Evolutionary conservation across 2,797 vertebrate species (phyloP).

Genomic region (Poecilia wingei): DNA sequence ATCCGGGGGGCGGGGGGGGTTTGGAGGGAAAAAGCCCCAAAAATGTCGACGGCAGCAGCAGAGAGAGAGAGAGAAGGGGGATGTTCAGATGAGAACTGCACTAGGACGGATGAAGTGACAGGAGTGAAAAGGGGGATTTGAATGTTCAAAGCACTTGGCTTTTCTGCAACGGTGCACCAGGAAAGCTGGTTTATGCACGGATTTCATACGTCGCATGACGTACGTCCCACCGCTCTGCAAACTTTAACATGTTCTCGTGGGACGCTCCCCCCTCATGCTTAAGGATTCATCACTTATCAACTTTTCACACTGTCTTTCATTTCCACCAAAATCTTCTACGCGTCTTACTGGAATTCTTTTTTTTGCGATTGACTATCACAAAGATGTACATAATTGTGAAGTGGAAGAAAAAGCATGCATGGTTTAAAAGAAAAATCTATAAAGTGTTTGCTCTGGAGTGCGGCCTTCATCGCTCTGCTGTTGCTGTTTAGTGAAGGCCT

Average conservation of each 20-base stretch:
- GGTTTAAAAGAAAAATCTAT: not conserved
- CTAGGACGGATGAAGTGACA: slow-evolving; percentile 59
- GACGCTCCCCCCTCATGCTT: not conserved
- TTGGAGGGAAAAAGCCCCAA: slow-evolving; percentile 52
- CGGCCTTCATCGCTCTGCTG: not conserved
- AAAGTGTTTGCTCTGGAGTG: not conserved
- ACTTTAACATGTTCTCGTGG: slow-evolving; percentile 37
- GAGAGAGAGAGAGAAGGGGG: slow-evolving; percentile 18
- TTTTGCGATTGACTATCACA: not conserved
- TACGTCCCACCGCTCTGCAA: slow-evolving; percentile 41
- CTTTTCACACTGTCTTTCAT: not conserved
- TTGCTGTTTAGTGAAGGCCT: not conserved
- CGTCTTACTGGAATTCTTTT: not conserved
- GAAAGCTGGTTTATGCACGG: slow-evolving; percentile 64
- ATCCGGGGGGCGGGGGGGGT: slow-evolving; percentile 42
- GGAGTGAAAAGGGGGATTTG: slow-evolving; percentile 31
- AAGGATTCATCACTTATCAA: not conserved
- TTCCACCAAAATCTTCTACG: not conserved
- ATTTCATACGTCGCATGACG: slow-evolving; percentile 58
- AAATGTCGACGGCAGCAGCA: slow-evolving; percentile 9
- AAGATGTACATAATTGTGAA: not conserved
- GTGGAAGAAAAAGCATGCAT: not conserved
- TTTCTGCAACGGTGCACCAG: slow-evolving; percentile 55
- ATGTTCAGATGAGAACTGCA: slow-evolving; percentile 48
- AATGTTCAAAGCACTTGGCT: slow-evolving; percentile 39